A percentile compares a stretch with the other conserved stretches of the same genome.
Evolutionary conservation across 2,888 invertebrate genomes (phyloP).

Genomic region (Drosophila neotestacea): DNA sequence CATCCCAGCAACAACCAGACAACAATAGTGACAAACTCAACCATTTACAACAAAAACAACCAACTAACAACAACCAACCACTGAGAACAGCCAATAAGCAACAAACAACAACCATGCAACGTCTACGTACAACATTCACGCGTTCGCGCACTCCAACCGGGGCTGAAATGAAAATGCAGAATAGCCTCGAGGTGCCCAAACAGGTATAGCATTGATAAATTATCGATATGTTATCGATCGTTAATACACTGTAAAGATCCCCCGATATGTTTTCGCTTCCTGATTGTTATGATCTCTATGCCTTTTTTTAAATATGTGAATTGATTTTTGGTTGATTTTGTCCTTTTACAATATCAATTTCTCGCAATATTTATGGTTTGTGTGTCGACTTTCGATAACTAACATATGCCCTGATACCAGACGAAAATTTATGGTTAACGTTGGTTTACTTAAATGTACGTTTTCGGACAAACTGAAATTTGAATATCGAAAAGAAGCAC

Average conservation of each 20-base stretch:
- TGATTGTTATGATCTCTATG: neutral
- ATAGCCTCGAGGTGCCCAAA: slow-evolving; percentile 95
- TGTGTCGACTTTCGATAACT: no score
- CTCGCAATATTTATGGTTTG: neutral
- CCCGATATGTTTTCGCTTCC: neutral
- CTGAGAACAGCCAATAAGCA: no score
- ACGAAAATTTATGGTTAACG: no score
- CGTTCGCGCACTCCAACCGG: slow-evolving; percentile 95
- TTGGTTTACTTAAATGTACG: no score
- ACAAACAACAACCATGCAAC: slow-evolving; percentile 78
- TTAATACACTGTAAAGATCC: no score
- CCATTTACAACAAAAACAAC: slow-evolving; percentile 38
- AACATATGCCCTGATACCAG: no score
- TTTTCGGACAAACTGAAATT: no score
- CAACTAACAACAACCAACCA: no score
- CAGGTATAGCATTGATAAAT: slow-evolving; percentile 86
- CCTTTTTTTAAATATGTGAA: neutral
- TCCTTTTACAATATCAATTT: neutral
- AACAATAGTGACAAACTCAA: slow-evolving; percentile 15
- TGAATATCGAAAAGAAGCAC: no score
- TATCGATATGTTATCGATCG: slow-evolving; percentile 12
- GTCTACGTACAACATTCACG: slow-evolving; percentile 93
- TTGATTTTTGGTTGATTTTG: neutral
- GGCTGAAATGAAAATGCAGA: slow-evolving; percentile 96
- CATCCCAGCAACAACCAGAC: neutral